Conservation (phyloP, 2,113 vertebrate genomes). For the Rhodinocichla rosea region DNA sequence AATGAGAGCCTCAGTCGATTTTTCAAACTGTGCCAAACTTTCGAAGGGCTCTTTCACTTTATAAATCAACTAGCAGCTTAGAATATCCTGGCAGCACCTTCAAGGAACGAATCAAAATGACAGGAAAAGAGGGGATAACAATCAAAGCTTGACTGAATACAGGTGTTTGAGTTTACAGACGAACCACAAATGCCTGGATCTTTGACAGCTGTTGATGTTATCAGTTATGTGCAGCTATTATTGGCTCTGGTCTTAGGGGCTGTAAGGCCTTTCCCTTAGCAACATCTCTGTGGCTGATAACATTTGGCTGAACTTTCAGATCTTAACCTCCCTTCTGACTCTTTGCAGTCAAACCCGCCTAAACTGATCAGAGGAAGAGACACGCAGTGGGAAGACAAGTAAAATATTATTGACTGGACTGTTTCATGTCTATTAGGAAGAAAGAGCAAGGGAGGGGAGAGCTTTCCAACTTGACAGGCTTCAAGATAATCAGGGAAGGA, state of each 20-base stretch:
- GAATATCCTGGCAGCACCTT: constrained; percentile 85
- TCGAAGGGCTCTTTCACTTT: constrained; percentile 81
- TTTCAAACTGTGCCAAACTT: constrained; percentile 81
- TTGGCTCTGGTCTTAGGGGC: constrained; percentile 83
- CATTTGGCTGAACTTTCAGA: constrained; percentile 99
- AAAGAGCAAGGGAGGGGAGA: constrained; percentile 79
- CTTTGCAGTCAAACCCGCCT: constrained; percentile 80
- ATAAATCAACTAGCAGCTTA: constrained; percentile 86
- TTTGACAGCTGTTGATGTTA: constrained; percentile 93
- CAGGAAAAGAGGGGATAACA: constrained; percentile 89
- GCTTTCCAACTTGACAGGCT: constrained; percentile 80
- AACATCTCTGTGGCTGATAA: constrained; percentile 90
- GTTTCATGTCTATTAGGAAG: constrained; percentile 88
- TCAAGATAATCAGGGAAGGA: constrained; percentile 88
- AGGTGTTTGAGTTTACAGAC: constrained; percentile 96
- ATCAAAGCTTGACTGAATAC: constrained; percentile 92
- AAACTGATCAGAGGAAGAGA: constrained; percentile 84
- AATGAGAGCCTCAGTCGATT: constrained; percentile 72
- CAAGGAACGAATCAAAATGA: constrained; percentile 88
- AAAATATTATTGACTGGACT: constrained; percentile 90
- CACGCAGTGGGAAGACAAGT: constrained; percentile 82
- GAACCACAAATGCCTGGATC: constrained; percentile 85
- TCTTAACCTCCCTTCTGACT: constrained; percentile 92
- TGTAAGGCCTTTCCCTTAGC: constrained; percentile 80
- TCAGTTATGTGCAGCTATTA: constrained; percentile 84